A percentile compares a stretch with the other conserved stretches of the same genome.
Conservation (phyloP, 2,113 vertebrate species). For the Colaptes auratus region DNA sequence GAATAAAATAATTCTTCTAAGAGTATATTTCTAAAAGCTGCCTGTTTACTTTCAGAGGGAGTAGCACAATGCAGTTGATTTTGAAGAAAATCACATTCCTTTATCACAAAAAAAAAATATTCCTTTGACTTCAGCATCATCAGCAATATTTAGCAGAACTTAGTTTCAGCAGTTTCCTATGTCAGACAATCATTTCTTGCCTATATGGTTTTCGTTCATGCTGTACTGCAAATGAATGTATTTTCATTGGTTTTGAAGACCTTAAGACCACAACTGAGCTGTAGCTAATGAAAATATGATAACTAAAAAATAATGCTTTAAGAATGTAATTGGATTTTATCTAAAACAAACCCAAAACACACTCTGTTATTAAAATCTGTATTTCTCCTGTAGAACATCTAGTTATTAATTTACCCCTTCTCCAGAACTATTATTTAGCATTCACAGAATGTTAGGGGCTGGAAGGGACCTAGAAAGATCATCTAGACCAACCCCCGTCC, state of each 20-base stretch:
- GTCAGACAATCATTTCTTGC: neutral
- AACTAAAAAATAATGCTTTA: neutral
- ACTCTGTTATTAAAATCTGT: neutral
- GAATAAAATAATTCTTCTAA: neutral
- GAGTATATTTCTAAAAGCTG: neutral
- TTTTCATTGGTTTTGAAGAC: neutral
- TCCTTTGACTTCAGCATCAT: neutral
- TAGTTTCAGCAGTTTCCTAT: neutral
- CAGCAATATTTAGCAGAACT: neutral
- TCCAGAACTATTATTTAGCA: constrained; percentile 16
- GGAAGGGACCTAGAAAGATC: too few relatives aligned
- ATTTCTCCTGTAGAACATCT: constrained; percentile 14
- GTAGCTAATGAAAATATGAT: neutral
- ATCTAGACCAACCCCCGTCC: too few relatives aligned
- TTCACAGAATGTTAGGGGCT: neutral
- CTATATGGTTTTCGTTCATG: neutral
- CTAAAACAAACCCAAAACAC: neutral
- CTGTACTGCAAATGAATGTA: neutral
- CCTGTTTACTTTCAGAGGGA: neutral
- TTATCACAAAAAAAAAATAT: neutral
- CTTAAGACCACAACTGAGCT: neutral
- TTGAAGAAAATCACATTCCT: neutral
- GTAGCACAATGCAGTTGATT: neutral
- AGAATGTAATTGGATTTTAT: neutral
- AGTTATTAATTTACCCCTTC: neutral